A percentile compares a stretch with the other conserved stretches of the same genome.
Conservation (phyloP, 2,888 invertebrate genomes). For the Hecatera dysodea region DNA sequence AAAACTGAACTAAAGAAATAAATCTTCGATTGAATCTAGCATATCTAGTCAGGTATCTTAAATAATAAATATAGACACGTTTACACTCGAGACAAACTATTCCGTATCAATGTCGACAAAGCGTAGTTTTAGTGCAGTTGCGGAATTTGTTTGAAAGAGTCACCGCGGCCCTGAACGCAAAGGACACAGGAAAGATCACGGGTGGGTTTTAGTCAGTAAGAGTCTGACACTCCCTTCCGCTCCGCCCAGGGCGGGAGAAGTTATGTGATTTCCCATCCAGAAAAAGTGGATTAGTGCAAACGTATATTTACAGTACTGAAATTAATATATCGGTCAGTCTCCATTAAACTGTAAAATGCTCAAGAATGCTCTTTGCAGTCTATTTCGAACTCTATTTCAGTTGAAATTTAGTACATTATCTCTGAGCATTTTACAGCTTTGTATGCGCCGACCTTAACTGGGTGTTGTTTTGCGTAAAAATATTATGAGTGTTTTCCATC, state of each 20-base stretch:
- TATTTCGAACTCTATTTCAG: neutral
- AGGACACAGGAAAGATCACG: no score
- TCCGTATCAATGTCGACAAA: no score
- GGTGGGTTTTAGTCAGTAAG: no score
- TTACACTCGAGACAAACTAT: neutral
- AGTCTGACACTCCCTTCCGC: no score
- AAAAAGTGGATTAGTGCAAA: neutral
- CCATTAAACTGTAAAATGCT: neutral
- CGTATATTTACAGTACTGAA: neutral
- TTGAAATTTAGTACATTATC: neutral
- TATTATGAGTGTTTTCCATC: constrained; percentile 5
- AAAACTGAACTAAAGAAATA: neutral
- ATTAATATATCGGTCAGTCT: neutral
- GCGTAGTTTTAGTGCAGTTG: no score
- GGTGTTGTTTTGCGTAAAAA: constrained; percentile 6
- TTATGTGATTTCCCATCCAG: no score
- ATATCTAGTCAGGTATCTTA: constrained; percentile 30
- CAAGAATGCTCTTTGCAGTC: neutral
- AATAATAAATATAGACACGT: neutral
- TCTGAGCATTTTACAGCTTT: neutral
- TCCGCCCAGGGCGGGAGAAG: no score
- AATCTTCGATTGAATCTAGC: constrained; percentile 29
- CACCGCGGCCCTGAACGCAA: no score
- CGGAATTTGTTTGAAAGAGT: no score
- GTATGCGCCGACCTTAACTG: neutral